These are phyloP conservation scores for Pempheris klunzingeri DNA, from an alignment of 2,797 vertebrate genomes.

Conservation along the genomic window DNA sequence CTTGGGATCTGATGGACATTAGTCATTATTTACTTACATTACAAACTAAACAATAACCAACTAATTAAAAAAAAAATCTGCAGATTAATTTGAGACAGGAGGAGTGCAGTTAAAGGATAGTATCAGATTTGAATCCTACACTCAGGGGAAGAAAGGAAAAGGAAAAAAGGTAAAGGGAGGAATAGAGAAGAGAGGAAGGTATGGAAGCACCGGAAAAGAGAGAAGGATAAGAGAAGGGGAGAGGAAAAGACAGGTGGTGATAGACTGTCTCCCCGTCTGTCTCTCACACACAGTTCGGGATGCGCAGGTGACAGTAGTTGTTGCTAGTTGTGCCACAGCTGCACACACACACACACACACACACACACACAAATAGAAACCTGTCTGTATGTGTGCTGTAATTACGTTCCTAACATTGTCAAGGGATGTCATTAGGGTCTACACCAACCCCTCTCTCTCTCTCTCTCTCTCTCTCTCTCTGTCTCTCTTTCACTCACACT, in stretches of 20 bases:
- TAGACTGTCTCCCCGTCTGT: constrained; percentile 66
- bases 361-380: neutral
- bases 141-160: neutral
- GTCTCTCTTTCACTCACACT: neutral
- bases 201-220: neutral
- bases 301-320: constrained; percentile 61
- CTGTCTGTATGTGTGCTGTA: constrained; percentile 13
- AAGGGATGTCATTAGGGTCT: constrained; percentile 71
- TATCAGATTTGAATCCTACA: neutral
- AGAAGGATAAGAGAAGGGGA: neutral
- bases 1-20: too few species aligned
- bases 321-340: constrained; percentile 54
- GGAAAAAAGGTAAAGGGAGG: neutral
- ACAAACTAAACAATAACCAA: neutral
- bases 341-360: constrained; percentile 13
- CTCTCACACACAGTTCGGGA: constrained; percentile 15
- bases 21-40: too few species aligned
- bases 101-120: neutral
- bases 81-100: neutral
- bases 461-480: neutral
- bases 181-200: neutral
- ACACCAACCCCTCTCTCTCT: neutral
- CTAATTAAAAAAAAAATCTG: neutral
- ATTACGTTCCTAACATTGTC: constrained; percentile 59
- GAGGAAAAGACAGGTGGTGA: constrained; percentile 40